Evolutionary conservation across 2,797 vertebrate genomes (phyloP), one percentile per base, ranked within the genome.

Genomic region (Crenuchus spilurus): DNA sequence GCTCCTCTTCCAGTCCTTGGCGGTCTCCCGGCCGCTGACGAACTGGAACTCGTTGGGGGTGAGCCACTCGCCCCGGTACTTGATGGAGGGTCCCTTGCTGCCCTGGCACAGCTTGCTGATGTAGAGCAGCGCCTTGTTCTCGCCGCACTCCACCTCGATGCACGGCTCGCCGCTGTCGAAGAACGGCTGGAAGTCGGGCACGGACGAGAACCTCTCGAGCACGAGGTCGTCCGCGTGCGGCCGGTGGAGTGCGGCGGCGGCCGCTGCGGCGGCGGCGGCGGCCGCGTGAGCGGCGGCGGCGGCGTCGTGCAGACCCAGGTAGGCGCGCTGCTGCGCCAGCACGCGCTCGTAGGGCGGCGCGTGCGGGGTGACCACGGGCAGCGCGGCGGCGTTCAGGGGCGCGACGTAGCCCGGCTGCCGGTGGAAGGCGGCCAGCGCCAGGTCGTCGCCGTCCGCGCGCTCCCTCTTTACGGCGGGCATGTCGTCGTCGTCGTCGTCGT

Each of bases 31-130:
- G 91, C 97, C 97, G 89, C 96, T 98, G 87, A 99, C 97, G 80
- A 99, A 98, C 93, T 99, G 97, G 91, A 99, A 98, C 92, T 98
- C 97, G 85, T 98, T 99, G 70, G 97, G 97, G 75, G 97, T 98
- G 78, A 98, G 96, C 97, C 97, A 99, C 92, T 98, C 97, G 72
- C 95, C 95, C 85, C 96, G 89, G 92, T 98, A 96, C 84, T 98
- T 97, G 90, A 99, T 97, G 30, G 97, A 99, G 70, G 97, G 97
- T 85, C 97, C 97, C 54, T 98, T 99, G 87, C 97, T 99, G 71
- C 97, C 97, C 84, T 99, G 97, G 87, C 97, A 99, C 88, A 99
- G 92, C 89, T 97, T 98, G 86, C 94, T 94, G 89, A 98, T 95
- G 87, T 99, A 99, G 84, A 99, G 95, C 85, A 99, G 87, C 81